Evolutionary conservation across 1,140 invertebrate genomes (phyloP).

Genomic region (Papilio polytes): DNA sequence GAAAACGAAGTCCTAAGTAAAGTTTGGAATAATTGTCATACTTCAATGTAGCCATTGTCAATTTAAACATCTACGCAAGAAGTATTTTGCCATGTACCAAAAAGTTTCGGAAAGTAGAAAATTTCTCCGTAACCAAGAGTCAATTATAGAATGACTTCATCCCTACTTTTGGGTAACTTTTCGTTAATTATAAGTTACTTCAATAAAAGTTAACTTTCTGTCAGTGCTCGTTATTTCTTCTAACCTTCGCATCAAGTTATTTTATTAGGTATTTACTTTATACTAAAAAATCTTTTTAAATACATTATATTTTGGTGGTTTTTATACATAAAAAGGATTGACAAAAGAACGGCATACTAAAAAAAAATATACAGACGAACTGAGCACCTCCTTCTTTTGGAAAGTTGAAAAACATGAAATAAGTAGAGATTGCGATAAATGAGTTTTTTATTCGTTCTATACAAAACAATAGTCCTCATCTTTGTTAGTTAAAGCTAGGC

Average conservation of each 20-base stretch:
- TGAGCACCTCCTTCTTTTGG: too few relatives aligned
- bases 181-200: conserved; percentile 33
- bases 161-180: conserved; percentile 19
- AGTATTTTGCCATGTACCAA: neutral
- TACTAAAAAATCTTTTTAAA: neutral
- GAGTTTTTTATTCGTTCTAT: too few relatives aligned
- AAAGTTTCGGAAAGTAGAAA: conserved; percentile 27
- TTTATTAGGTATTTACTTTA: neutral
- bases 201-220: conserved; percentile 16
- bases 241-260: neutral
- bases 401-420: neutral
- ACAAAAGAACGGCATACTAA: neutral
- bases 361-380: too few relatives aligned
- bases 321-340: neutral
- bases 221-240: conserved; percentile 27
- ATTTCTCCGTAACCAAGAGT: conserved; percentile 8
- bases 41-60: neutral
- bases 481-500: too few relatives aligned
- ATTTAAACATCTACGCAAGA: neutral
- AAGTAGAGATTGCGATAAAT: neutral
- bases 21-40: neutral
- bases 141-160: conserved; percentile 29
- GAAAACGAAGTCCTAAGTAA: too few relatives aligned
- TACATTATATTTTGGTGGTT: neutral
- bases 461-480: too few relatives aligned